phyloP scores from a whole-genome alignment of 1,140 invertebrate species.

The Conus betulinus region DNA sequence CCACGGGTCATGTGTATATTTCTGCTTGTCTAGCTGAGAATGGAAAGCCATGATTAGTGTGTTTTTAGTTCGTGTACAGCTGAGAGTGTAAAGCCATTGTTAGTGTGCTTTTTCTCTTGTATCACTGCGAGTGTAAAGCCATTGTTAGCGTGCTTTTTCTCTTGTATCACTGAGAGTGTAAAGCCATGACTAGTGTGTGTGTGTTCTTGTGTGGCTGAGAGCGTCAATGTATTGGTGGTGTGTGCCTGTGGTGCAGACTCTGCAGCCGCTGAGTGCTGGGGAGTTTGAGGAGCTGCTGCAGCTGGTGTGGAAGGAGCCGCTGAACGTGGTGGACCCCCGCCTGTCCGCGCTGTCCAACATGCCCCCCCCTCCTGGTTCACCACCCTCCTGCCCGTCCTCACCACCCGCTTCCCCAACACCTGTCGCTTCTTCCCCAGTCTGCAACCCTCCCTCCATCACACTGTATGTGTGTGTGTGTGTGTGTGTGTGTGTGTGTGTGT shows the following conservation, averaged over 20 bases:
- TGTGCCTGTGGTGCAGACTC: constrained; percentile 36
- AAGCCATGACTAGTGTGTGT: neutral
- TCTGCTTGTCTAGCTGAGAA: no score
- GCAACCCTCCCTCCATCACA: constrained; percentile 27
- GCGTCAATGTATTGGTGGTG: neutral
- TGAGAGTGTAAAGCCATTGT: no score
- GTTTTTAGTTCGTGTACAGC: no score
- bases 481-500: no score
- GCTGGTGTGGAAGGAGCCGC: constrained; percentile 79
- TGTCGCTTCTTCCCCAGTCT: constrained; percentile 64
- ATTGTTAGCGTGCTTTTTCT: no score
- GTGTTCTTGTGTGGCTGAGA: constrained; percentile 5
- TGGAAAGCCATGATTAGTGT: no score
- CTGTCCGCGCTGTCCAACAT: constrained; percentile 81
- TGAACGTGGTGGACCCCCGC: constrained; percentile 80
- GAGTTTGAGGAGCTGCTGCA: constrained; percentile 83
- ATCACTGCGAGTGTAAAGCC: neutral
- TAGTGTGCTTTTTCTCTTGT: no score
- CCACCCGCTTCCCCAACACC: constrained; percentile 80
- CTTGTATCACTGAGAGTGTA: neutral
- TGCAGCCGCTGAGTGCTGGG: constrained; percentile 77
- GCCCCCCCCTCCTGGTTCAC: constrained; percentile 84
- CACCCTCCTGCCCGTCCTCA: constrained; percentile 80
- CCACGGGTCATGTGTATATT: no score
- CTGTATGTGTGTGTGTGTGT: constrained; percentile 12